Evolutionary conservation across 2,113 vertebrate species (phyloP).

Genomic region (Caranx ignobilis): DNA sequence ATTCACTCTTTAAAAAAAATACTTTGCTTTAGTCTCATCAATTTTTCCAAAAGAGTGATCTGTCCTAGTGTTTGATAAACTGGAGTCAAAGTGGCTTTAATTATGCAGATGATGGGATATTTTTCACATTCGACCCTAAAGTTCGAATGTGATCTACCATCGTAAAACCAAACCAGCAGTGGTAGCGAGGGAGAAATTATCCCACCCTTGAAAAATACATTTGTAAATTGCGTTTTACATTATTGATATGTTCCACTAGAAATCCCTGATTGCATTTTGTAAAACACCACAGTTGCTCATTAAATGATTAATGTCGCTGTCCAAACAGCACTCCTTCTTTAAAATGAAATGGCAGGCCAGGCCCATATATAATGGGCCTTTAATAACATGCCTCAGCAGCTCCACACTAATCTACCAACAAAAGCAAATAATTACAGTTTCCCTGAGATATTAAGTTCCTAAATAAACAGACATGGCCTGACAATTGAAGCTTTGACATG

Average conservation of each 20-base stretch:
- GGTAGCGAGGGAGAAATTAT: conserved; percentile 28
- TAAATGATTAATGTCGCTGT: conserved; percentile 65
- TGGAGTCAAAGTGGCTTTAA: conserved; percentile 35
- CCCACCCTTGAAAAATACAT: conserved; percentile 51
- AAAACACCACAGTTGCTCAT: conserved; percentile 68
- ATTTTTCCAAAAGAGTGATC: conserved; percentile 14
- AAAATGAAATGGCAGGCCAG: conserved; percentile 40
- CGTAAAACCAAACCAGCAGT: conserved; percentile 23
- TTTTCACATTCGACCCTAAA: conserved; percentile 34
- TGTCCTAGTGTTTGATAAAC: conserved; percentile 20
- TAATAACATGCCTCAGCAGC: conserved; percentile 65
- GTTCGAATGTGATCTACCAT: conserved; percentile 25
- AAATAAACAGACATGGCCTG: conserved; percentile 41
- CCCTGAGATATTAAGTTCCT: conserved; percentile 52
- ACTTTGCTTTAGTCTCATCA: conserved; percentile 38
- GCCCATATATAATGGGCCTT: conserved; percentile 38
- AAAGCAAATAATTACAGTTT: conserved; percentile 58
- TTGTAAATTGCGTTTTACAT: conserved; percentile 68
- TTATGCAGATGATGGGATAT: conserved; percentile 41
- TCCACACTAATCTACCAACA: conserved; percentile 30
- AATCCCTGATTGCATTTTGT: conserved; percentile 71
- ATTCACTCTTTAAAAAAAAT: conserved; percentile 4
- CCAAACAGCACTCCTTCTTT: conserved; percentile 29
- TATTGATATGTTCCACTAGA: conserved; percentile 71
- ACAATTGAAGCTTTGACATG: conserved; percentile 26